These are phyloP conservation scores for Noturus placidus DNA, from an alignment of 2,113 vertebrate genomes.

Conservation along the genomic window DNA sequence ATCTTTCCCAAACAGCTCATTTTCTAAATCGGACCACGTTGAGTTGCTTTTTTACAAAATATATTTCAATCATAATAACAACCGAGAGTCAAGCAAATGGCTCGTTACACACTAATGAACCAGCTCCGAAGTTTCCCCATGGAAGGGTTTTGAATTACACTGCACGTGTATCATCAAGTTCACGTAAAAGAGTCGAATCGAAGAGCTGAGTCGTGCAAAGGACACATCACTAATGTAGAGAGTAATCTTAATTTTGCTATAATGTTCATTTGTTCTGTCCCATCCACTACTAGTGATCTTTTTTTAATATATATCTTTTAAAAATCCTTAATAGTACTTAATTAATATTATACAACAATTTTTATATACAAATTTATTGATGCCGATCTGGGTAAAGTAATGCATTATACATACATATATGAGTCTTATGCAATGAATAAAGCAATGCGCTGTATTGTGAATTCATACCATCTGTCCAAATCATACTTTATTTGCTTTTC, in stretches of 20 bases:
- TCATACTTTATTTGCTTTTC: neutral
- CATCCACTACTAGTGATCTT: neutral
- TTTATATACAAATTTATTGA: neutral
- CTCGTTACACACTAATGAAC: neutral
- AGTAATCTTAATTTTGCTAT: neutral
- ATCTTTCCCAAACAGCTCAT: neutral
- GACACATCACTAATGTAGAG: neutral
- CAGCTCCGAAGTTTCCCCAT: neutral
- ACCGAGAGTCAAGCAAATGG: neutral
- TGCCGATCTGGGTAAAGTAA: neutral
- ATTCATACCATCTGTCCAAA: neutral
- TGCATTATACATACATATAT: neutral
- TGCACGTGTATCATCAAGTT: neutral
- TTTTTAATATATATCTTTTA: neutral
- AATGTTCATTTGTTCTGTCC: neutral
- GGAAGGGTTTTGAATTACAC: neutral
- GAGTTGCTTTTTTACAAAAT: neutral
- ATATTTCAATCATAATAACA: neutral
- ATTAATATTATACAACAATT: neutral
- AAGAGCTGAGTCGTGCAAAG: neutral
- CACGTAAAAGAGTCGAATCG: neutral
- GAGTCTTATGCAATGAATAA: neutral
- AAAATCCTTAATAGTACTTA: neutral
- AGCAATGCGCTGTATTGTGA: neutral
- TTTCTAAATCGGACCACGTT: neutral